Base-by-base conservation (phyloP, 2,113 vertebrate species). In the Myotis davidii region DNA sequence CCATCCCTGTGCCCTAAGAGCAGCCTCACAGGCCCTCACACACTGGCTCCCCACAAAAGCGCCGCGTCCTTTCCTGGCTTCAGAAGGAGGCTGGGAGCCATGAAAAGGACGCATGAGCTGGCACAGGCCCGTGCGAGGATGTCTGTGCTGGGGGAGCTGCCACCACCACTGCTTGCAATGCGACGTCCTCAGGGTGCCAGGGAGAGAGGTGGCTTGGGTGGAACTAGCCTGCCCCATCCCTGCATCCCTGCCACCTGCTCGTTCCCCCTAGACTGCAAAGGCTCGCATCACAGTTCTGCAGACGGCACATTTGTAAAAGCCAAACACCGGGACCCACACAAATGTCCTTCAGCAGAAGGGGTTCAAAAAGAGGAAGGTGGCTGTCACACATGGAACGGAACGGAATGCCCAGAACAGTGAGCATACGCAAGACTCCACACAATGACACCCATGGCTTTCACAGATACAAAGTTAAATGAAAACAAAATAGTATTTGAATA, bases 161-260 rank as follows among this genome's bases (percentile, higher is more conserved):
- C 39, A 59, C 3, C 16, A n/a, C 64, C 39, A 6, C 0, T 3
- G 29, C 14, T n/a, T 32, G 3, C 84, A 59, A 48, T 42, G 64
- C 34, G 32, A 3, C 37, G 0, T 39, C 39, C 32, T 29, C 3
- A 0, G 11, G n/a, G 11, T 37, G 17, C n/a, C 42, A 2, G 56
- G 16, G 3, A 1, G 9, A 39, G 9, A 61, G 34, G 37, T 32
- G 23, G 34, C 39, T 48, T 64, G 34, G 12, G 16, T 6, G 34
- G 16, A 1, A 34, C 21, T 0, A 1, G 16, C 72, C 48, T 17
- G 21, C 45, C 45, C 6, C 27, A 27, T 3, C 0, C 0, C 73
- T 6, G 2, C 34, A 18, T 12, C 39, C 21, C 6, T 25, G 12
- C 42, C 29, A 34, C 74, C n/a, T 4, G 39, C 39, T 10, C 13